Percentiles rank a stretch among this genome's conserved stretches.
These are phyloP conservation scores for Microcebus ravelobensis DNA, from an alignment of 2,113 vertebrate species.

Conservation along the genomic window DNA sequence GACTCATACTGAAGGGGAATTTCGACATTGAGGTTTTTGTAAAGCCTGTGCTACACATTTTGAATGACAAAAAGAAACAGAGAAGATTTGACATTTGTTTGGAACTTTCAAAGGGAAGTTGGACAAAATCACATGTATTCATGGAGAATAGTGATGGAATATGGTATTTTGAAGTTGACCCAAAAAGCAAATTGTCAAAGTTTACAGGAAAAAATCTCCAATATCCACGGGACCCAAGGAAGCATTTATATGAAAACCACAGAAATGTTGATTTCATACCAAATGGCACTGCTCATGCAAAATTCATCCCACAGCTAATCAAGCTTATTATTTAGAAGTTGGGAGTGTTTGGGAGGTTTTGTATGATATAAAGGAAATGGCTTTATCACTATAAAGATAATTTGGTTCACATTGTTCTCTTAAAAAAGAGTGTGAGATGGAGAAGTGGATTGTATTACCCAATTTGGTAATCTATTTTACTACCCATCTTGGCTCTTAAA, in stretches of 20 bases:
- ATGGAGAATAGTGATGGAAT: conserved; percentile 24
- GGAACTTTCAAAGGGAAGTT: conserved; percentile 48
- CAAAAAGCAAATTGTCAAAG: background rate
- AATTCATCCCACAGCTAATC: background rate
- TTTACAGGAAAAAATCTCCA: conserved; percentile 45
- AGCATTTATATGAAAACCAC: background rate
- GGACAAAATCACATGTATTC: conserved; percentile 54
- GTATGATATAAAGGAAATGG: background rate
- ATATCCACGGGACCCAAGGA: background rate
- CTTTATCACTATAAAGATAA: background rate
- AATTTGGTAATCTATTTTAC: conserved; percentile 29
- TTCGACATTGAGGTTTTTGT: background rate
- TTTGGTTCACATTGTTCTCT: background rate
- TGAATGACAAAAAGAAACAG: conserved; percentile 50
- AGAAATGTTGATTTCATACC: conserved; percentile 30
- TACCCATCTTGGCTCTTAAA: background rate
- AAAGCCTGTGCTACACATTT: conserved; percentile 45
- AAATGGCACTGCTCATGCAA: background rate
- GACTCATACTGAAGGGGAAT: background rate
- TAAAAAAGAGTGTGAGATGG: background rate
- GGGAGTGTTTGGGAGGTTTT: background rate
- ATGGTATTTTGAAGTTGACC: conserved; percentile 37
- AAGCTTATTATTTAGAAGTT: conserved; percentile 10
- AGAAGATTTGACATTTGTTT: conserved; percentile 54
- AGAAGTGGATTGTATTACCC: background rate